Percentiles rank a stretch among this genome's conserved stretches.
Conservation (phyloP, 1,140 invertebrate genomes). For the Sarcophaga bullata region DNA sequence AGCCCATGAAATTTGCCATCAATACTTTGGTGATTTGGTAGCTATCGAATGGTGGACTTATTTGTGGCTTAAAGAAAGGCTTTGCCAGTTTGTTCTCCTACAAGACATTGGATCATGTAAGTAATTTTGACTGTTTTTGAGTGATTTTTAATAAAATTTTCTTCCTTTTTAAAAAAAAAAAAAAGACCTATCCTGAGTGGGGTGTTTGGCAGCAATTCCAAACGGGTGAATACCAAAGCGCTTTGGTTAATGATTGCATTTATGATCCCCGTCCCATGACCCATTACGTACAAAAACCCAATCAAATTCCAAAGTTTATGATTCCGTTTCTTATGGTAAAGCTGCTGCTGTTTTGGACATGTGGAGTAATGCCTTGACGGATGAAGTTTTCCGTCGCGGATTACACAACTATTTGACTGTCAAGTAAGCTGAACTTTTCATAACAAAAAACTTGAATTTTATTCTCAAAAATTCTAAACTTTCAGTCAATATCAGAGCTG, state of each 20-base stretch:
- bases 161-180: constrained; percentile 11
- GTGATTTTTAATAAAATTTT: not conserved
- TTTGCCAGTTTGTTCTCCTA: constrained; percentile 66
- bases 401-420: constrained; percentile 79
- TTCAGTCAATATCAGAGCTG: constrained; percentile 65
- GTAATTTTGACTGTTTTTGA: not conserved
- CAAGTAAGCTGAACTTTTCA: constrained; percentile 66
- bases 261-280: constrained; percentile 77
- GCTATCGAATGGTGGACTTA: constrained; percentile 73
- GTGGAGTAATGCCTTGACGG: constrained; percentile 92
- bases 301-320: constrained; percentile 82
- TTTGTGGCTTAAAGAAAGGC: constrained; percentile 71
- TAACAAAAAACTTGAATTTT: not conserved
- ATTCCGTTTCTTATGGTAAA: constrained; percentile 80
- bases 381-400: constrained; percentile 82
- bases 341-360: constrained; percentile 83
- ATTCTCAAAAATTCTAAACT: not conserved
- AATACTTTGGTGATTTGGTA: constrained; percentile 76
- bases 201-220: constrained; percentile 84
- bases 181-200: constrained; percentile 73
- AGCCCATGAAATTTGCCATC: constrained; percentile 73
- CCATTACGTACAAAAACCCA: constrained; percentile 74
- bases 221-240: constrained; percentile 74
- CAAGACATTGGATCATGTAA: constrained; percentile 38
- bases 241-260: constrained; percentile 74